A percentile compares a stretch with the other conserved stretches of the same genome.
These are phyloP conservation scores for Alosa alosa DNA, from an alignment of 2,113 vertebrate species.

Conservation along the genomic window DNA sequence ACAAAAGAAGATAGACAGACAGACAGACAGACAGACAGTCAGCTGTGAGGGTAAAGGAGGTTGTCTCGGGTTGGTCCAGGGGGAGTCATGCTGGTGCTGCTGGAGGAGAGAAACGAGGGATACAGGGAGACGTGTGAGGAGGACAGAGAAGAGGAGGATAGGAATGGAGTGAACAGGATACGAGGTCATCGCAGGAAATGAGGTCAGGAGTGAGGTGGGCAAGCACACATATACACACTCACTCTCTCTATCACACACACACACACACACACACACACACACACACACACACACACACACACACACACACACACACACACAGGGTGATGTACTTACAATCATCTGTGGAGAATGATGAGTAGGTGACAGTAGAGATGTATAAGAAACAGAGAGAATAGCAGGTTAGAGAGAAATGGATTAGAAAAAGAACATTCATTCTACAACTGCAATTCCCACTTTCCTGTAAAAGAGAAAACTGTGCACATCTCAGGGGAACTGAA, in stretches of 20 bases:
- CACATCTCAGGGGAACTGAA: too few relatives aligned
- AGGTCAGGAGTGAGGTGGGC: slow-evolving; percentile 7
- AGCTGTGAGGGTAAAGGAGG: background rate
- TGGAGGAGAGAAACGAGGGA: background rate
- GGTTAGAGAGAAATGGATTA: slow-evolving; percentile 39
- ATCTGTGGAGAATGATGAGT: slow-evolving; percentile 51
- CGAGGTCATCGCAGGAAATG: background rate
- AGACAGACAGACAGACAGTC: background rate
- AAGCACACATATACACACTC: slow-evolving; percentile 26
- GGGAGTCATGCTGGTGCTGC: background rate
- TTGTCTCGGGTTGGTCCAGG: background rate
- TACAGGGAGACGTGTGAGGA: background rate
- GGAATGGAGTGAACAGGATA: slow-evolving; percentile 1
- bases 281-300: slow-evolving; percentile 31
- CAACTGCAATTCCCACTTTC: too few relatives aligned
- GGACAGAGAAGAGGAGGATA: background rate
- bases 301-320: slow-evolving; percentile 32
- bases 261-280: slow-evolving; percentile 30
- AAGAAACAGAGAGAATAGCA: slow-evolving; percentile 42
- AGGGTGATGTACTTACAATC: slow-evolving; percentile 59
- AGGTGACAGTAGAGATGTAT: slow-evolving; percentile 16
- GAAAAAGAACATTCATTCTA: background rate
- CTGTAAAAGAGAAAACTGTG: too few relatives aligned
- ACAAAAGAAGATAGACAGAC: slow-evolving; percentile 18
- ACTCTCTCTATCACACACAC: slow-evolving; percentile 16